Evolutionary conservation across 2,113 vertebrate genomes (phyloP).

Genomic region (Alligator mississippiensis): DNA sequence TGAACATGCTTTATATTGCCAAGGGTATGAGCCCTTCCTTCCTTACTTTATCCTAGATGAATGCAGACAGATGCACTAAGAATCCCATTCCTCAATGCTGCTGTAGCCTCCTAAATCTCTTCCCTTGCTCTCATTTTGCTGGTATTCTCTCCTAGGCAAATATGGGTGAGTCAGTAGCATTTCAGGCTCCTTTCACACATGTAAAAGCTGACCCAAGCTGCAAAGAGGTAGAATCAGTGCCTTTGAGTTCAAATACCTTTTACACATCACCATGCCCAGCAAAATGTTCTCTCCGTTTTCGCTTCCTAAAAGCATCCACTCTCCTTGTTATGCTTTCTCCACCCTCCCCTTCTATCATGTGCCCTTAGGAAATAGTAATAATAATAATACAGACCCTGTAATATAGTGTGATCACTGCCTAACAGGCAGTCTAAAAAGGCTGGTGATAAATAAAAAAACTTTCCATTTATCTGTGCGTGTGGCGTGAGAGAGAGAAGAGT

Average conservation of each 20-base stretch:
- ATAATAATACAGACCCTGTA: constrained; percentile 50
- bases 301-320: not conserved
- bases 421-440: constrained; percentile 70
- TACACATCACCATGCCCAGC: not conserved
- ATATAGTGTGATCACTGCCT: constrained; percentile 73
- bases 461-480: constrained; percentile 73
- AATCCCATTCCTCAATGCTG: not conserved
- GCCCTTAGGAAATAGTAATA: constrained; percentile 64
- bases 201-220: not conserved
- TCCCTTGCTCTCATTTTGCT: not conserved
- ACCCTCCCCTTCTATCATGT: constrained; percentile 1
- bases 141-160: not conserved
- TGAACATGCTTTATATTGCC: not conserved
- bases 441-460: constrained; percentile 75
- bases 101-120: not conserved
- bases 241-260: not conserved
- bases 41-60: not conserved
- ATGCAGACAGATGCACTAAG: not conserved
- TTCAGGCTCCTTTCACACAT: not conserved
- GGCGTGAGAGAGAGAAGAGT: constrained; percentile 66
- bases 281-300: constrained; percentile 27
- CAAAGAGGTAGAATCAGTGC: not conserved
- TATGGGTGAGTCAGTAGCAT: not conserved
- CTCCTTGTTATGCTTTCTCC: not conserved
- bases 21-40: not conserved